phyloP scores from a whole-genome alignment of 1,140 invertebrate species.

The Psilanteris sp. region DNA sequence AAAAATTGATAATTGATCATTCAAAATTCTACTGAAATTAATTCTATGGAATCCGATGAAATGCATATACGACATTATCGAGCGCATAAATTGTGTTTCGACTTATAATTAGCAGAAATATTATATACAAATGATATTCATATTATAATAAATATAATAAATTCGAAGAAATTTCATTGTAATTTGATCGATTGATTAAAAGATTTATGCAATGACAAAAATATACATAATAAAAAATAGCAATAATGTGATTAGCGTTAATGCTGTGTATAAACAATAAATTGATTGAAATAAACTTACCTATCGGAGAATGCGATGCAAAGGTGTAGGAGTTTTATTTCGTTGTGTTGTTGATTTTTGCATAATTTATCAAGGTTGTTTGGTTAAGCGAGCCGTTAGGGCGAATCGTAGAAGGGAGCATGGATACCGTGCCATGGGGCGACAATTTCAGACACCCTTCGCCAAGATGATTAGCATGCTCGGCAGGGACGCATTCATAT shows the following conservation, averaged over 20 bases:
- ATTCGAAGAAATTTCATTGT: too few relatives aligned
- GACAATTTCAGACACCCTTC: conserved; percentile 76
- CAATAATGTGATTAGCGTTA: background rate
- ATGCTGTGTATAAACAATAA: conserved; percentile 23
- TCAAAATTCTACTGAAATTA: too few relatives aligned
- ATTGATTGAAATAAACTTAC: conserved; percentile 21
- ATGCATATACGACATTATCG: too few relatives aligned
- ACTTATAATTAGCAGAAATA: too few relatives aligned
- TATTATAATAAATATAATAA: too few relatives aligned
- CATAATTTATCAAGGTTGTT: conserved; percentile 79
- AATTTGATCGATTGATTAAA: too few relatives aligned
- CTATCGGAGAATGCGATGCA: conserved; percentile 31
- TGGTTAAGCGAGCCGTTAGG: conserved; percentile 76
- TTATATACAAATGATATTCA: too few relatives aligned
- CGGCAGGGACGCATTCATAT: conserved; percentile 70
- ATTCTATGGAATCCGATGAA: too few relatives aligned
- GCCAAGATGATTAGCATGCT: conserved; percentile 76
- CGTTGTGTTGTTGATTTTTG: conserved; percentile 78
- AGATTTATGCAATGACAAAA: too few relatives aligned
- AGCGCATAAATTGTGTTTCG: too few relatives aligned
- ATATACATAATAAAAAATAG: too few relatives aligned
- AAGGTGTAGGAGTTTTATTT: conserved; percentile 66
- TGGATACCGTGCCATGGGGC: conserved; percentile 68
- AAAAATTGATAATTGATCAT: too few relatives aligned
- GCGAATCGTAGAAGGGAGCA: conserved; percentile 68